Evolutionary conservation across 37 sponge, comb jelly and placozoan species (phyloP).

Genomic region (Dysidea cf. avara): DNA sequence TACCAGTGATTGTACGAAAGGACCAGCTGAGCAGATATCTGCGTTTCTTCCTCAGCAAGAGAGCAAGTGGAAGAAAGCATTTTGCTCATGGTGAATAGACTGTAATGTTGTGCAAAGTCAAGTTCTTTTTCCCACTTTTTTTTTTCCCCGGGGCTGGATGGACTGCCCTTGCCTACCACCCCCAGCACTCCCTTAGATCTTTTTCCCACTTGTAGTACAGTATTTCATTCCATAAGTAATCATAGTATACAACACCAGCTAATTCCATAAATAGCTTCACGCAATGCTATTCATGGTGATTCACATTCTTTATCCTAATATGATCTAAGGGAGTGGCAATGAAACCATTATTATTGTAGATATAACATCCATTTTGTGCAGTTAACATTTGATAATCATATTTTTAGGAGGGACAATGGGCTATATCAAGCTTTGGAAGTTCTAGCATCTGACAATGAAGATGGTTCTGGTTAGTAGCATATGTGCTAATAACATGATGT

Average conservation of each 20-base stretch:
- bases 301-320: no score
- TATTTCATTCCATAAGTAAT: background rate
- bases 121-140: no score
- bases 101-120: background rate
- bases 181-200: no score
- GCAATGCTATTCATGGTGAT: background rate
- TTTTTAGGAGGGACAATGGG: background rate
- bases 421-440: background rate
- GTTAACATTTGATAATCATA: no score
- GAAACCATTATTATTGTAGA: no score
- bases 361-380: no score
- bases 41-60: constrained; percentile 10
- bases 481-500: no score
- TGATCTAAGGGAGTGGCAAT: no score
- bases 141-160: no score
- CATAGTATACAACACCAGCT: background rate
- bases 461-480: no score
- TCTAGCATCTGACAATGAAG: background rate
- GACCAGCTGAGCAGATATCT: background rate
- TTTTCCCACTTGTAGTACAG: background rate
- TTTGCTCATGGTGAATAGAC: constrained; percentile 29
- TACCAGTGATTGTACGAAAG: background rate
- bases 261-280: background rate
- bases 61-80: constrained; percentile 4
- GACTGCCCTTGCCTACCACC: no score